phyloP scores from a whole-genome alignment of 2,888 invertebrate species.

The Lasioglossum pauxillum region DNA sequence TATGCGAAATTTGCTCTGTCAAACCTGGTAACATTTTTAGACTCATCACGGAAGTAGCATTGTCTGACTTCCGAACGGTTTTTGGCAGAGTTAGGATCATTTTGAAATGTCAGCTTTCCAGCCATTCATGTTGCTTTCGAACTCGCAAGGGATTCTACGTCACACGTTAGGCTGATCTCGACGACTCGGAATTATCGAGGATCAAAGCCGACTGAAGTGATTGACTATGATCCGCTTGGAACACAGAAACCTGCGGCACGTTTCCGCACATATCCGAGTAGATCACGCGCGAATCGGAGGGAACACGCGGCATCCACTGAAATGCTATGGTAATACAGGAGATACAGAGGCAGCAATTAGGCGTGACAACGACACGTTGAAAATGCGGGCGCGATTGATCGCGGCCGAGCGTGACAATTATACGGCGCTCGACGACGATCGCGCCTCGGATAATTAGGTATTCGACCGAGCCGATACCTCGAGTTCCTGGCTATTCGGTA shows the following conservation, averaged over 20 bases:
- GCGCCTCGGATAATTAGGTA: background rate
- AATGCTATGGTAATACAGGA: background rate
- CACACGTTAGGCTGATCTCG: background rate
- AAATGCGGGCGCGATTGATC: slow-evolving; percentile 23
- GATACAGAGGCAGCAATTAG: slow-evolving; percentile 6
- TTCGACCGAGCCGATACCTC: background rate
- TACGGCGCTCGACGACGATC: slow-evolving; percentile 12
- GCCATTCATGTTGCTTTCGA: background rate
- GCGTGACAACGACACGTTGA: background rate
- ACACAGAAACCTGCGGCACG: background rate
- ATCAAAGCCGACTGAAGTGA: background rate
- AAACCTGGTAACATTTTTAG: background rate
- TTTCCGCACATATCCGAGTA: background rate
- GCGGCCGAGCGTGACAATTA: slow-evolving; percentile 20
- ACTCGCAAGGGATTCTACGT: background rate
- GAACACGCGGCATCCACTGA: background rate
- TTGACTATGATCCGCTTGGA: background rate
- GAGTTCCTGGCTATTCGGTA: background rate
- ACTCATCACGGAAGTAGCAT: no score
- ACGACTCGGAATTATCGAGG: background rate
- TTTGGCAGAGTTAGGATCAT: background rate
- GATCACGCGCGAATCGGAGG: background rate
- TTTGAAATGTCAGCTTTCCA: background rate
- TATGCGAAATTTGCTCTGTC: no score
- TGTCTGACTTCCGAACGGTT: background rate